Percentiles rank a stretch among this genome's conserved stretches.
Evolutionary conservation across 2,888 invertebrate species (phyloP).

Genomic region (Antitype chi): DNA sequence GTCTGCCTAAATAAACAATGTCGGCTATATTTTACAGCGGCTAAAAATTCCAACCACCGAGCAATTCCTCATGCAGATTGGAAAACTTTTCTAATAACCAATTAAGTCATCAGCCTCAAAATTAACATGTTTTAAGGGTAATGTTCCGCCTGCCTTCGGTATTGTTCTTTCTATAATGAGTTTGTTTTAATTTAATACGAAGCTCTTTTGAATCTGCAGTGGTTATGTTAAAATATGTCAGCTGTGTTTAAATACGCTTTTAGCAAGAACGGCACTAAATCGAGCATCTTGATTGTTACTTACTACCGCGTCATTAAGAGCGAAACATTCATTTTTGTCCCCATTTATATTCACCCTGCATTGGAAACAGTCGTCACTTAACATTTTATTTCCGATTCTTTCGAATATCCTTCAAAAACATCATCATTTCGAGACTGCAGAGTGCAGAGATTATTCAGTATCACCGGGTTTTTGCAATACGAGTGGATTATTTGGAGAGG

Average conservation of each 20-base stretch:
- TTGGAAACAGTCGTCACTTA: constrained; percentile 34
- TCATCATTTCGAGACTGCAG: constrained; percentile 41
- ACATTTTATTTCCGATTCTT: constrained; percentile 39
- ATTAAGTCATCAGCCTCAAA: constrained; percentile 77
- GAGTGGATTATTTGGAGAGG: constrained; percentile 65
- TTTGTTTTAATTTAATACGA: constrained; percentile 39
- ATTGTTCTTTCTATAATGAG: constrained; percentile 46
- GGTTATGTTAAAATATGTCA: constrained; percentile 54
- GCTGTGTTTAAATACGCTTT: constrained; percentile 44
- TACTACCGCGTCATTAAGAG: constrained; percentile 50
- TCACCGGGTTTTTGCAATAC: constrained; percentile 41
- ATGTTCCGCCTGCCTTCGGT: constrained; percentile 30
- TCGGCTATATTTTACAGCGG: constrained; percentile 57
- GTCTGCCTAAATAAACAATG: constrained; percentile 66
- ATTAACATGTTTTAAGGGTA: constrained; percentile 72
- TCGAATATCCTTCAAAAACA: constrained; percentile 37
- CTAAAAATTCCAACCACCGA: constrained; percentile 63
- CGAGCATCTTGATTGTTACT: constrained; percentile 49
- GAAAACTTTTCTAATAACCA: constrained; percentile 84
- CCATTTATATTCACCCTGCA: constrained; percentile 58
- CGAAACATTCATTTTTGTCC: constrained; percentile 46
- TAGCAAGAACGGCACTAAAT: constrained; percentile 43
- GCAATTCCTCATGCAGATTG: constrained; percentile 82
- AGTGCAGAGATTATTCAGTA: constrained; percentile 55
- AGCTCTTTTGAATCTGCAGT: constrained; percentile 34